Base-by-base conservation (phyloP, 2,888 invertebrate species). In the Andrena flavipes region DNA sequence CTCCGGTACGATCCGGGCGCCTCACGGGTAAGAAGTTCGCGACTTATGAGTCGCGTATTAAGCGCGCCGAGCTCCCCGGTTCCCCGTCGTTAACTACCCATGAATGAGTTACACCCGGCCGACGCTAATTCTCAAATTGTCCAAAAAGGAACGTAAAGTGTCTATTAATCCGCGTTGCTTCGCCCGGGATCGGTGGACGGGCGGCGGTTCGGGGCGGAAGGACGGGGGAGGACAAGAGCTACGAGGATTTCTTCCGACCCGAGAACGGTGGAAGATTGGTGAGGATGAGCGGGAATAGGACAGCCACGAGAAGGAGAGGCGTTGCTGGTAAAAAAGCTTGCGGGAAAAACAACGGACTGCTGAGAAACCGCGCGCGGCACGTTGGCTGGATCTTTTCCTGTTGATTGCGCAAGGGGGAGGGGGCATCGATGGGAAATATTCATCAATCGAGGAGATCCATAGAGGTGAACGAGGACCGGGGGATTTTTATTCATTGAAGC, bases 101-200 rank as follows among this genome's bases (percentile, higher is more conserved):
- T 94, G 93, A 93, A 93, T 93, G 93, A 93, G 89, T 93, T 93
- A 93, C 91, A 79, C 84, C 87, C 87, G 86, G 87, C 71, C 84
- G 82, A 84, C 88, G 90, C 88, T 91, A 91, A 92, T 92, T 92
- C 91, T 85, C 88, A 90, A 91, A 92, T 92, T 90, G 90, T 89
- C 87, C 89, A 79, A 86, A 87, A 89, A 83, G 85, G 42, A 87
- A 82, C 83, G 84, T 72, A 85, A 88, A 87, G 87, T 87, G 90
- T 90, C 89, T 90, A 88, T 90, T 91, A 91, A 91, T 89, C 85
- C 89, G 84, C 84, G 82, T 72, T 63, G 76, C 49, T 67, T 72
- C 67, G 69, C 4, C 65, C 68, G 65, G 62, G 56, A 64, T 77
- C 68, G 29, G 51, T 23, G 35, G 16, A 7, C 59, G n/a, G 51